Evolutionary conservation across 2,888 invertebrate genomes (phyloP).

Genomic region (Micoletzkya japonica): DNA sequence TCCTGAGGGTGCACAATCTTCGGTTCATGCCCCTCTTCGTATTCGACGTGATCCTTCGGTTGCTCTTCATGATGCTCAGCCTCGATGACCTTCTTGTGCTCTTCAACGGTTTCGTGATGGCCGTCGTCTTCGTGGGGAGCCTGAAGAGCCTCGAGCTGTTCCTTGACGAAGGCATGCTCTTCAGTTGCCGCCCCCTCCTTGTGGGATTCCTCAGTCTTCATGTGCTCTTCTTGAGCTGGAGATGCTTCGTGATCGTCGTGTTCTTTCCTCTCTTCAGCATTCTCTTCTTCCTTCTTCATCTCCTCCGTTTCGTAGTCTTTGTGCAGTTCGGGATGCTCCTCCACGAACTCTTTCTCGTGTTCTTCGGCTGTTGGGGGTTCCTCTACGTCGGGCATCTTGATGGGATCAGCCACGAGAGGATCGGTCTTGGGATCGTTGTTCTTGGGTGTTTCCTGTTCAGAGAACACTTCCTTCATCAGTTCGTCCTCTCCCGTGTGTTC

Average conservation of each 20-base stretch:
- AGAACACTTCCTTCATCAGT: neutral
- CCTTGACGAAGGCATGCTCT: too few species aligned
- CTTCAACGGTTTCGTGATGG: neutral
- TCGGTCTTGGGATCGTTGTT: neutral
- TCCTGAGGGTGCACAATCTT: neutral
- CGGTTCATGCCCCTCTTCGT: too few species aligned
- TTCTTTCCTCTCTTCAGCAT: constrained; percentile 1
- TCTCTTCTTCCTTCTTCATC: neutral
- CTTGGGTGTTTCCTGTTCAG: neutral
- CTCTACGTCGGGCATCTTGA: neutral
- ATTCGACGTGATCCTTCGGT: neutral
- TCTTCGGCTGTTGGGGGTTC: neutral
- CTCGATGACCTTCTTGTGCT: neutral
- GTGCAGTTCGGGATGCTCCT: neutral
- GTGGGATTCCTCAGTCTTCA: neutral
- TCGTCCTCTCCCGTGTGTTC: neutral
- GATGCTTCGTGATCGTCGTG: neutral
- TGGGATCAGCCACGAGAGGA: neutral
- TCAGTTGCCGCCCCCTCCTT: neutral
- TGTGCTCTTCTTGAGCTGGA: neutral
- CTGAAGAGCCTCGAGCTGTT: too few species aligned
- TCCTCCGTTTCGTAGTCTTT: neutral
- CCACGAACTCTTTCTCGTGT: neutral
- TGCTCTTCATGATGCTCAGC: neutral
- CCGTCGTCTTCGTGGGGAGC: too few species aligned